Percentiles rank a stretch among this genome's conserved stretches.
Conservation (phyloP, 2,797 vertebrate genomes). For the Danio albolineatus region DNA sequence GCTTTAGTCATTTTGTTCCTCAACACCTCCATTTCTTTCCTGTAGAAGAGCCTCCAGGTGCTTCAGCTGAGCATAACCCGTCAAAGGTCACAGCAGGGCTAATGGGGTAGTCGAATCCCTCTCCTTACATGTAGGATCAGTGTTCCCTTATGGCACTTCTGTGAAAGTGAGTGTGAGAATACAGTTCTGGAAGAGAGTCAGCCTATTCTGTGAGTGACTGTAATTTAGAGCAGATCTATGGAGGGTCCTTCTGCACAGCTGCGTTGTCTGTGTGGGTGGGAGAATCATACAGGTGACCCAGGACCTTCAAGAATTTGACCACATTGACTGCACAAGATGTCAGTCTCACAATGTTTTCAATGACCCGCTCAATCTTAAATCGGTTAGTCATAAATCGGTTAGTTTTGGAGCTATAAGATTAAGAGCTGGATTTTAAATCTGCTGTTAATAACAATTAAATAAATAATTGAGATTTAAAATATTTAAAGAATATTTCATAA, state of each 20-base stretch:
- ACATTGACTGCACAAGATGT: neutral
- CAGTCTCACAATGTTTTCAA: no score
- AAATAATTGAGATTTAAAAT: no score
- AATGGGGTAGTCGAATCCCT: slow-evolving; percentile 30
- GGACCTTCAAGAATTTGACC: neutral
- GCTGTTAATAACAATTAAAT: no score
- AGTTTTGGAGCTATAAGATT: no score
- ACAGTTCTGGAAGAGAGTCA: slow-evolving; percentile 26
- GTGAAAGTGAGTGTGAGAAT: slow-evolving; percentile 46
- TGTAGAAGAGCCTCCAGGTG: neutral
- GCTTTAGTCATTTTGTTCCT: slow-evolving; percentile 5
- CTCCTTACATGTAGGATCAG: slow-evolving; percentile 16
- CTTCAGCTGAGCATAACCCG: neutral
- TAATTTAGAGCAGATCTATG: slow-evolving; percentile 42
- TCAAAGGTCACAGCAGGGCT: slow-evolving; percentile 24
- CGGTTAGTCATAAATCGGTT: no score
- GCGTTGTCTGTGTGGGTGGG: slow-evolving; percentile 29
- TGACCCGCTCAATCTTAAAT: no score
- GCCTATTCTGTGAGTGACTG: slow-evolving; percentile 41
- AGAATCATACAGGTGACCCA: slow-evolving; percentile 39
- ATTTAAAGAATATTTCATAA: no score
- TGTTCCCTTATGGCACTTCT: slow-evolving; percentile 28
- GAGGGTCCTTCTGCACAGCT: slow-evolving; percentile 42
- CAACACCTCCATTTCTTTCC: neutral
- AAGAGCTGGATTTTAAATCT: no score